Base-by-base conservation (phyloP, 2,888 invertebrate species). In the Norana najaformis region DNA sequence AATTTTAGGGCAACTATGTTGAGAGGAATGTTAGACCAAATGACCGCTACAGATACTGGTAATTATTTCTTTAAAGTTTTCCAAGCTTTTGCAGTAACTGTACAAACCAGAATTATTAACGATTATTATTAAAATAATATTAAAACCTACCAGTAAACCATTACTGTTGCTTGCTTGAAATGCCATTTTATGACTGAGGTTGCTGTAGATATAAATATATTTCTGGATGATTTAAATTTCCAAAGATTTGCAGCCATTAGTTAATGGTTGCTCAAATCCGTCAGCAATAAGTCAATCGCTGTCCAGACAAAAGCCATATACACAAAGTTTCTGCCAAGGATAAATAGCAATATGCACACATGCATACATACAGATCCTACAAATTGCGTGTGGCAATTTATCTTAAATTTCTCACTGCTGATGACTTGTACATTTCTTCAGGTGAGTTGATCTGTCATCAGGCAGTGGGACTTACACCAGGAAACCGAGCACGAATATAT, bases 401-500 rank as follows among this genome's bases (percentile, higher is more conserved):
- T 83, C 35, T 36, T 0, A 85, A 85, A 85, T 85, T 85, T 85
- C 23, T 34, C 34, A 23, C 16, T 53, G 53, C 23, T 35, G 37
- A 36, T 36, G 23, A 36, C 5, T 36, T 36, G 6, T 37, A 85
- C 85, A 14, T 35, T 6, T 85, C 36, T 83, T 2, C n/a, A 85
- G 85, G 16, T 85, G 37, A 85, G 36, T 16, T 88, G 16, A 38
- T 34, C 18, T 37, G 38, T 35, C 83, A 53, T 36, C 96, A 97
- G 93, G 95, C 96, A 6, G 95, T 96, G 85, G 96, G 96, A 92
- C 94, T 98, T 37, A 94, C 97, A 53, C 96, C 96, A 93, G 97
- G 97, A 0, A 96, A 96, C 0, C 96, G 96, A 93, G 94, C 96
- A 0, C 97, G 96, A 93, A 95, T 96, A 14, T 97, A 98, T 95